Evolutionary conservation across 1,140 invertebrate genomes (phyloP).

Genomic region (Zophobas atratus): DNA sequence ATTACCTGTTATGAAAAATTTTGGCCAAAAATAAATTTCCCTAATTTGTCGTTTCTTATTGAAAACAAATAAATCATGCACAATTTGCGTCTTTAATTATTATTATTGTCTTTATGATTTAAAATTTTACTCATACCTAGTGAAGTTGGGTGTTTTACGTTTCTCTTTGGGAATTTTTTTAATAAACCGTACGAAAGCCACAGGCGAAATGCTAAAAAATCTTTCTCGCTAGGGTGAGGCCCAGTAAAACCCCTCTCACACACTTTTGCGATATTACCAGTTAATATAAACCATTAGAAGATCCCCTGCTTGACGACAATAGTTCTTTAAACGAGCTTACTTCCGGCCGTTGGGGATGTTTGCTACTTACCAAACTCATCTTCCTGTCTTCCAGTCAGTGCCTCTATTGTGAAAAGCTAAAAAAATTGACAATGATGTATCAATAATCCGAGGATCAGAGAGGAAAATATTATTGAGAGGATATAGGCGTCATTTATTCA

Average conservation of each 20-base stretch:
- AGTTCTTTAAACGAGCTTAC: slow-evolving; percentile 46
- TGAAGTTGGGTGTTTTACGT: too few species aligned
- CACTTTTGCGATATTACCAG: slow-evolving; percentile 19
- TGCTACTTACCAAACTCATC: slow-evolving; percentile 30
- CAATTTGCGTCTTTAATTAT: too few species aligned
- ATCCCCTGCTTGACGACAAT: slow-evolving; percentile 25
- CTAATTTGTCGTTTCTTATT: too few species aligned
- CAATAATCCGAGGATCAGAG: slow-evolving; percentile 10
- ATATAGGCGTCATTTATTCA: slow-evolving; percentile 22
- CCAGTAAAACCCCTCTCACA: not conserved
- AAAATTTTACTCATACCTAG: too few species aligned
- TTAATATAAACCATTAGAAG: slow-evolving; percentile 47
- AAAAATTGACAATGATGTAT: slow-evolving; percentile 33
- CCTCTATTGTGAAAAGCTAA: slow-evolving; percentile 32
- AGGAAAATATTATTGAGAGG: slow-evolving; percentile 33
- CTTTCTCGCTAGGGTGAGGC: too few species aligned
- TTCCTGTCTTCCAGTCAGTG: slow-evolving; percentile 32
- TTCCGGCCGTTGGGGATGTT: slow-evolving; percentile 41
- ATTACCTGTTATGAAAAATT: too few species aligned
- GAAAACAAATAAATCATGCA: too few species aligned
- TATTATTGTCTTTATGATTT: too few species aligned
- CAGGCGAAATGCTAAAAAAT: too few species aligned
- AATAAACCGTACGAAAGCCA: too few species aligned
- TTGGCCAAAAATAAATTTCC: too few species aligned
- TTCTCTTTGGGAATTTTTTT: too few species aligned